These are phyloP conservation scores for Cheilosia pagana DNA, from an alignment of 2,888 invertebrate species.

Conservation along the genomic window DNA sequence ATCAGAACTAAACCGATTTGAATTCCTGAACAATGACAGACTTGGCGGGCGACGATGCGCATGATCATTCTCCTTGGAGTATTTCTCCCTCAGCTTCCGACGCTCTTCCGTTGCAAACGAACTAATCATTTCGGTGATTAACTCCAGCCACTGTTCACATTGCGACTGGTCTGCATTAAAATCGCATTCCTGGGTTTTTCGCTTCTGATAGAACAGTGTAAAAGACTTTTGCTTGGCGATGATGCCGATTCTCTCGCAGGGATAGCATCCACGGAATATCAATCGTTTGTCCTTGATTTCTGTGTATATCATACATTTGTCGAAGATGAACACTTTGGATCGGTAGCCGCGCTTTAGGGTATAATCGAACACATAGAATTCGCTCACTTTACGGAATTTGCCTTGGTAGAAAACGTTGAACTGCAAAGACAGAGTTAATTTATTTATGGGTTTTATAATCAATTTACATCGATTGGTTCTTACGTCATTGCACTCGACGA, in stretches of 20 bases:
- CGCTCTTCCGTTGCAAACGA: constrained; percentile 81
- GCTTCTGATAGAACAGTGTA: constrained; percentile 81
- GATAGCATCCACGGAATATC: constrained; percentile 82
- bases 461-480: constrained; percentile 10
- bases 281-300: constrained; percentile 82
- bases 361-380: constrained; percentile 81
- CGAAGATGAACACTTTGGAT: constrained; percentile 82
- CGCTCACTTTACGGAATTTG: constrained; percentile 82
- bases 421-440: constrained; percentile 75
- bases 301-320: constrained; percentile 82
- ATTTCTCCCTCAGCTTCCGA: constrained; percentile 80
- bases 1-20: constrained; percentile 82
- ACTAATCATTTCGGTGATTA: constrained; percentile 81
- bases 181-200: constrained; percentile 82
- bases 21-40: constrained; percentile 81
- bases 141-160: constrained; percentile 80
- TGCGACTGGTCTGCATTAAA: constrained; percentile 79
- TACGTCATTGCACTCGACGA: constrained; percentile 82
- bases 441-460: background rate
- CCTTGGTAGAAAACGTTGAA: constrained; percentile 83
- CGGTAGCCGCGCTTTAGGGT: constrained; percentile 80
- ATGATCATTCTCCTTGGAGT: constrained; percentile 80
- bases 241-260: constrained; percentile 82
- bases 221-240: constrained; percentile 80
- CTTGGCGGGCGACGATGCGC: constrained; percentile 80